Evolutionary conservation across 2,113 vertebrate genomes (phyloP), one percentile per base, ranked within the genome.

Genomic region (Megaceryle maxima): DNA sequence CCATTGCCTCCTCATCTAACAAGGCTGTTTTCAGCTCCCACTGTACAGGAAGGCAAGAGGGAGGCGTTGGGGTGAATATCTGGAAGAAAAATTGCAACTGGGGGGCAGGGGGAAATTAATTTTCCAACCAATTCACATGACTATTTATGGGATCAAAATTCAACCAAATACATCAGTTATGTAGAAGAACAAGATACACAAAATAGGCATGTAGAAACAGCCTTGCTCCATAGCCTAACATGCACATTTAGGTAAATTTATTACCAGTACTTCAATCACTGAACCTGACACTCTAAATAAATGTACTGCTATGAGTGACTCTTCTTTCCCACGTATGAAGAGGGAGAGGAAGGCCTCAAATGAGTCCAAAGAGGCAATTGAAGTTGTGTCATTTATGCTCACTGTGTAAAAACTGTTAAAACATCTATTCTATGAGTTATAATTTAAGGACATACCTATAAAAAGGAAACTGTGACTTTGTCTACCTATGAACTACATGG

Each of bases 91-190:
- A 2, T 29, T 37, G 28, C 26, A 50, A 48, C 22, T 19, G 12
- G 19, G 8, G 29, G 3, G 18, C 0, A 5, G 0, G 1, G 3
- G 6, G 48, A 73, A 56, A 25, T 33, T 53, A 10, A 12, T 28
- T 37, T 81, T 63, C 17, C 55, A 78, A 21, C 10, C 67, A 43
- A 33, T 15, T 73, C 14, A 9, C 35, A 6, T 22, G 13, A 39
- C 51, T 46, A 24, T 9, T 60, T 33, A 35, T 21, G 19, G n/a
- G 18, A 35, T 68, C 62, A 46, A 84, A 92, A 56, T 67, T 62
- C 15, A 73, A 60, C n/a, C 24, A 66, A 64, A 15, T 10, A 43
- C 25, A 70, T 39, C 6, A 67, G 13, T 44, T 74, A 33, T 5
- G 1, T 9, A n/a, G 9, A 56, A 62, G 56, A 69, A 17, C 6